phyloP scores from a whole-genome alignment of 2,888 invertebrate species.

The Apeira syringaria region DNA sequence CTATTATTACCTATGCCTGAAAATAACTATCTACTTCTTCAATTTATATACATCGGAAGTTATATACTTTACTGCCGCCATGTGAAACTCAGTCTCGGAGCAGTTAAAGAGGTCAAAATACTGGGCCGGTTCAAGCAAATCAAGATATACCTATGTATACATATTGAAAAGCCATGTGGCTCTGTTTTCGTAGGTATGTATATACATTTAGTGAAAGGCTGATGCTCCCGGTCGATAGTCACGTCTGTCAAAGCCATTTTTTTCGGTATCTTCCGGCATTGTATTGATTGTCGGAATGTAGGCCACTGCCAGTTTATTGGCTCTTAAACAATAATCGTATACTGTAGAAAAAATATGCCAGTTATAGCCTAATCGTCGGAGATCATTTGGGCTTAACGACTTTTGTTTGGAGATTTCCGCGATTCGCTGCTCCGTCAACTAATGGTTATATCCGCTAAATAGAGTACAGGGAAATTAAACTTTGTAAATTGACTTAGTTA shows the following conservation, averaged over 20 bases:
- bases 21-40: no score
- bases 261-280: slow-evolving; percentile 45
- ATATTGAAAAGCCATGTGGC: no score
- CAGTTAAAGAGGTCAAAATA: no score
- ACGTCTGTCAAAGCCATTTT: slow-evolving; percentile 40
- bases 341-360: slow-evolving; percentile 42
- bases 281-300: slow-evolving; percentile 68
- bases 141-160: no score
- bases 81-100: no score
- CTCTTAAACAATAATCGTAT: slow-evolving; percentile 59
- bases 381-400: slow-evolving; percentile 28
- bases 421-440: background rate
- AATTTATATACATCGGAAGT: no score
- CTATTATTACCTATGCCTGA: no score
- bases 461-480: no score
- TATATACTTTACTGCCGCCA: no score
- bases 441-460: no score
- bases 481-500: no score
- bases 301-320: slow-evolving; percentile 58
- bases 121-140: no score
- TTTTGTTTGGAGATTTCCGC: slow-evolving; percentile 8
- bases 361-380: slow-evolving; percentile 35
- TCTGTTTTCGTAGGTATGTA: background rate
- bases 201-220: slow-evolving; percentile 1
- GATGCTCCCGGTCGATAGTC: slow-evolving; percentile 41